Evolutionary conservation across 1,140 invertebrate genomes (phyloP), one percentile per base, ranked within the genome.

Genomic region (Pseudoatta argentina): DNA sequence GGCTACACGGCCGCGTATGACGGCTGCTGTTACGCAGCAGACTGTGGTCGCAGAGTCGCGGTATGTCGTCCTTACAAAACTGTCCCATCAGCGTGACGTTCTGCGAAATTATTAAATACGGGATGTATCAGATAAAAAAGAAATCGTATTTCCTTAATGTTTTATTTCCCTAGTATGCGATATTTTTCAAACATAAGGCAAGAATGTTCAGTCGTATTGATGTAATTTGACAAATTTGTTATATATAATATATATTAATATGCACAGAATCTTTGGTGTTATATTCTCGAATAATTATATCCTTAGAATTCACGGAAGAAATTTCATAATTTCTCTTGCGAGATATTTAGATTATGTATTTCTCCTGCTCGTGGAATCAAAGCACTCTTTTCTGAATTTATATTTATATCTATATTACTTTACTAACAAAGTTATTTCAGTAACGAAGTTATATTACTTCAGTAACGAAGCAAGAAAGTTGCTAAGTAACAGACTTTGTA

Each of bases 21-120:
- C 97, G 94, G n/a, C 97, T 97, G 27, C 96, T 96, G 92, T 97
- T 97, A 3, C 96, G 96, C 14, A 98, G 94, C 2, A 98, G 94
- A n/a, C 97, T 96, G 90, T 97, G 97, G 89, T 97, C 97, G 91
- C 97, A 98, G 0, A 98, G 94, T 61, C 96, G 94, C 0, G 97
- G 97, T 5, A 97, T 96, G 87, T 97, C 97, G 89, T 97, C 97
- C 83, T 97, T 97, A 91, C 97, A 97, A 90, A 97, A 97, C 77
- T 97, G 97, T 0, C 97, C 97, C 85, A 98, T 96, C 34, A 97
- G 93, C 5, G 96, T 96, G 1, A 96, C 94, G 66, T 96, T 96
- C 91, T 94, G 89, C 12, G 71, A 79, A 79, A 86, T 87, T 34
- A 53, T 78, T 16, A 30, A 5, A 53, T n/a, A 34, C 3, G 5